These are phyloP conservation scores for Pogonomyrmex barbatus DNA, from an alignment of 1,140 invertebrate species.

Conservation along the genomic window DNA sequence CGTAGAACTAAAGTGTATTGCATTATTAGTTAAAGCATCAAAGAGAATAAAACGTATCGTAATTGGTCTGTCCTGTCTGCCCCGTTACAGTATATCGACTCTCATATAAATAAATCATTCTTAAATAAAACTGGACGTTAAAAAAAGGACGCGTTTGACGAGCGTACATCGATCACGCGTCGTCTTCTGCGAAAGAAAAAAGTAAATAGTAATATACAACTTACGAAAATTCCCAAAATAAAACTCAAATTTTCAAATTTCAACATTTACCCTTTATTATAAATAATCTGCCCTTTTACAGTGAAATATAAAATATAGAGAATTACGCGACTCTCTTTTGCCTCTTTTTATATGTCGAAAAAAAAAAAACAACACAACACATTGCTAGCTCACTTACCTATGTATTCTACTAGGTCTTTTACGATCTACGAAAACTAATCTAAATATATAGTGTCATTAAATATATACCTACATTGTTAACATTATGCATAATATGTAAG, in stretches of 20 bases:
- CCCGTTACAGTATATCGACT: neutral
- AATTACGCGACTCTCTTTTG: conserved; percentile 63
- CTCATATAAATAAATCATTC: neutral
- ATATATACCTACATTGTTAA: conserved; percentile 70
- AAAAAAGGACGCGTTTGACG: neutral
- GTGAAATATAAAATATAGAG: conserved; percentile 80
- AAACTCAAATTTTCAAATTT: conserved; percentile 69
- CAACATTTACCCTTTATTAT: conserved; percentile 76
- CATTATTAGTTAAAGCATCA: neutral
- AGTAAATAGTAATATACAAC: neutral
- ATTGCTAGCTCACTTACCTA: conserved; percentile 63
- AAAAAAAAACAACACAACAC: conserved; percentile 65
- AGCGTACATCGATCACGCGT: neutral
- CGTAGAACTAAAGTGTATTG: conserved; percentile 3
- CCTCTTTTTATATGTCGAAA: conserved; percentile 31
- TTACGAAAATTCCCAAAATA: conserved; percentile 45
- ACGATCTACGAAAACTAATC: conserved; percentile 67
- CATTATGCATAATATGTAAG: conserved; percentile 78
- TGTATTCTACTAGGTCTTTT: conserved; percentile 50
- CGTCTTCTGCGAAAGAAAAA: neutral
- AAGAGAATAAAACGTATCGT: conserved; percentile 24
- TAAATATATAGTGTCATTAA: conserved; percentile 70
- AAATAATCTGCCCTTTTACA: conserved; percentile 77
- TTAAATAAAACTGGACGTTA: conserved; percentile 19
- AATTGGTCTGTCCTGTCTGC: neutral